Evolutionary conservation across 2,113 vertebrate species (phyloP).

Genomic region (Tauraco erythrolophus): DNA sequence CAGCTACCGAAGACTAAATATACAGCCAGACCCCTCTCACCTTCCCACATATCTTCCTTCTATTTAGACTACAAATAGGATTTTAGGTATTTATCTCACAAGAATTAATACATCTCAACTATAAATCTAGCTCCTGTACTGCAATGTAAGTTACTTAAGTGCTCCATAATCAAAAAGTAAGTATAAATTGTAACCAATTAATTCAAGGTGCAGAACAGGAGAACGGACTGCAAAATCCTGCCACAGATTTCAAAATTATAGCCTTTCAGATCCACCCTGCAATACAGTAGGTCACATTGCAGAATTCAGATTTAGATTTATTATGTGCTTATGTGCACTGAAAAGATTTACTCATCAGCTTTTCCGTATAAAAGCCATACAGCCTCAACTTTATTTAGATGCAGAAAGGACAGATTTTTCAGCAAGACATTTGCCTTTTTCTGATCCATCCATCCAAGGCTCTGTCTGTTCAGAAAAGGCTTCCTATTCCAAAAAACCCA

Average conservation of each 20-base stretch:
- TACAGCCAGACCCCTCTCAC: not conserved
- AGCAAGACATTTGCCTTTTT: conserved; percentile 1
- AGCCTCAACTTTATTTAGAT: not conserved
- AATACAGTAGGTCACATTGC: not conserved
- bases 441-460: not conserved
- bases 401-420: not conserved
- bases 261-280: conserved; percentile 8
- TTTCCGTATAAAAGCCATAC: not conserved
- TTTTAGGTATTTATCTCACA: not conserved
- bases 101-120: not conserved
- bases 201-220: not conserved
- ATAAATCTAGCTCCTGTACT: not conserved
- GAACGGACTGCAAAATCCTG: not conserved
- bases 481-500: not conserved
- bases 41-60: not conserved
- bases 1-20: not conserved
- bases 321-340: not conserved
- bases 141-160: not conserved
- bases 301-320: conserved; percentile 26
- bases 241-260: not conserved
- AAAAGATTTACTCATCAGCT: conserved; percentile 22
- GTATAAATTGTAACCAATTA: conserved; percentile 12
- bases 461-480: not conserved
- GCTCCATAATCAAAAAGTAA: not conserved
- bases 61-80: not conserved